A percentile compares a stretch with the other conserved stretches of the same genome.
Conservation (phyloP, 2,888 invertebrate genomes). For the Diaprepes abbreviatus region DNA sequence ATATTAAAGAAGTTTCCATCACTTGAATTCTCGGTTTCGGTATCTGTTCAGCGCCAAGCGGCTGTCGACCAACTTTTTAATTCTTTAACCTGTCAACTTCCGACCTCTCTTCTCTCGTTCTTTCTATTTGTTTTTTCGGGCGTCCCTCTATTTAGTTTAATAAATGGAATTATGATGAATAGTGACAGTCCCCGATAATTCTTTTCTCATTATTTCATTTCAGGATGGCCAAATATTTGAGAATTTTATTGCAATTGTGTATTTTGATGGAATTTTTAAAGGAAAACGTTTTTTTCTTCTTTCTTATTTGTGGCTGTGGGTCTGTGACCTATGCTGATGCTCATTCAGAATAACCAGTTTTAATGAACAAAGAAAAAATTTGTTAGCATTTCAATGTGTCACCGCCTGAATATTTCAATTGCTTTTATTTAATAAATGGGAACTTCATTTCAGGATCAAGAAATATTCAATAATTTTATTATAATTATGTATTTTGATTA, state of each 20-base stretch:
- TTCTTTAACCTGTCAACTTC: slow-evolving; percentile 48
- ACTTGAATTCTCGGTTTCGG: slow-evolving; percentile 45
- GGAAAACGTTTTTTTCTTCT: neutral
- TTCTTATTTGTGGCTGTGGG: neutral
- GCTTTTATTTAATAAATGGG: too few relatives aligned
- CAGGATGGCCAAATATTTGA: slow-evolving; percentile 20
- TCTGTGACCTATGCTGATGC: too few relatives aligned
- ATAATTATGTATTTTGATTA: too few relatives aligned
- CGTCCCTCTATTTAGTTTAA: slow-evolving; percentile 61
- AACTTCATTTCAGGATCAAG: too few relatives aligned
- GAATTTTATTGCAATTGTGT: slow-evolving; percentile 17
- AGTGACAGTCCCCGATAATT: slow-evolving; percentile 53
- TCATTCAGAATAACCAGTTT: too few relatives aligned
- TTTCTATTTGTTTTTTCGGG: slow-evolving; percentile 59
- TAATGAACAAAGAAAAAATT: too few relatives aligned
- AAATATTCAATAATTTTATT: too few relatives aligned
- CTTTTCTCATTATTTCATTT: slow-evolving; percentile 30
- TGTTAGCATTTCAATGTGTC: too few relatives aligned
- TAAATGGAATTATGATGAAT: slow-evolving; percentile 62
- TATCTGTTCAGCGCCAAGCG: slow-evolving; percentile 49
- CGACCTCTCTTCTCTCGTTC: slow-evolving; percentile 37
- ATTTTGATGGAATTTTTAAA: slow-evolving; percentile 7
- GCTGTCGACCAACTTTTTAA: slow-evolving; percentile 46
- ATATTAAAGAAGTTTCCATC: slow-evolving; percentile 48
- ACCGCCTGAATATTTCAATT: too few relatives aligned